Base-by-base conservation (phyloP, 2,888 invertebrate species). In the Osmoderma eremita region DNA sequence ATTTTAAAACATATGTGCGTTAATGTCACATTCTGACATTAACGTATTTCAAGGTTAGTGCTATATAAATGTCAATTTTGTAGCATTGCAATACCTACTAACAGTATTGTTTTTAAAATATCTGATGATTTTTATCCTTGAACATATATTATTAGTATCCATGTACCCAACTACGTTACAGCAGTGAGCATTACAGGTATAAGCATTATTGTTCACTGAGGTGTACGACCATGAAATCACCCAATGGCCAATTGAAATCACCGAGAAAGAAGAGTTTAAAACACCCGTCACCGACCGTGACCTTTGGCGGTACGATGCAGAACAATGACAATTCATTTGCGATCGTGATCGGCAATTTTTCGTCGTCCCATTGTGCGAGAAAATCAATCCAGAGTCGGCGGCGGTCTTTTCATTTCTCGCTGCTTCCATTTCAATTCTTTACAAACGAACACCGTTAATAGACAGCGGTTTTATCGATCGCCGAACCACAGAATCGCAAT, bases 331-430 rank as follows among this genome's bases (percentile, higher is more conserved):
- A 30, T 61, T 10, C 58, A 45, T 42, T 45, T 24, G 30, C 18
- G 5, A 42, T 61, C 58, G 58, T 61, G 58, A 61, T 45, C 45
- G 45, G 58, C 58, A 61, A 18, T 48, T 61, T 61, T 61, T 61
- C 58, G 58, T 45, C 48, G 41, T 61, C 58, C 12, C 22, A 61
- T 61, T 42, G 42, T 61, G 12, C 13, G 45, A 45, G 45, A 17
- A 45, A 61, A 61, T 61, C 45, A 45, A 61, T 61, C 12, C 24
- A 24, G 8, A 30, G 6, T 30, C 20, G 42, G 30, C 45, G 45
- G 6, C 8, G n/a, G 4, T 17, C 45, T 61, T 45, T 61, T 61
- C 24, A 61, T 61, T 61, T 45, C 58, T 45, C n/a, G 12, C 12
- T 20, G 45, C 45, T 61, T 61, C 30, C 30, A 18, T 61, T 24